Evolutionary conservation across 2,113 vertebrate species (phyloP), one percentile per base, ranked within the genome.

Genomic region (Ursus arctos): DNA sequence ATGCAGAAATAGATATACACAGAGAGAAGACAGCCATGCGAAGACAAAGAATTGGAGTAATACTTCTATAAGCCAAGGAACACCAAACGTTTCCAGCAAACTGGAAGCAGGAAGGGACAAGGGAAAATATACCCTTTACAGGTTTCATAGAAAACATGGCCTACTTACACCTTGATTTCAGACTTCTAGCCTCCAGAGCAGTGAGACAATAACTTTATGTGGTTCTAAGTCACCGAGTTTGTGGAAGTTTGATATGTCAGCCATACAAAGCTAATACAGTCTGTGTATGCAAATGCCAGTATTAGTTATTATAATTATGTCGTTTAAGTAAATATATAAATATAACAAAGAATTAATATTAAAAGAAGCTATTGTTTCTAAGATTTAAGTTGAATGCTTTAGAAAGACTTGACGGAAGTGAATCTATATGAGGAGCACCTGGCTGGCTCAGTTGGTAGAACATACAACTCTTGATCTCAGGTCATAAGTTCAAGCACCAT

Each of bases 261-360:
- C 15, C 26, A 19, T 40, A 43, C 28, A 47, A 92, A 74, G 31
- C 74, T 36, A 87, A 33, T 69, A 15, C 33, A 86, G 14, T 86
- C 33, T 43, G 16, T 49, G 24, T 83, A 36, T 51, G n/a, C 43
- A 28, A 92, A 53, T 36, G 12, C n/a, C 55, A 76, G 24, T 82
- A 83, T 49, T 31, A 83, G n/a, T 93, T 65, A 57, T 40, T 81
- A 11, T 49, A 77, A 33, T 91, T 49, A 71, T 59, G 11, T 28
- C 19, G 63, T 63, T 81, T 87, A 87, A 81, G 53, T 95, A 72
- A 87, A 74, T 43, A n/a, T 91, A 40, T 40, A 51, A 87, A 72
- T 72, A 72, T 72, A n/a, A 28, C 33, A 59, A 88, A 43, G 16
- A 63, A 71, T 80, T 80, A 53, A 92, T 26, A 14, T 40, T 53